Evolutionary conservation across 35 echinoderm and acorn worm species (phyloP).

Genomic region (Heliocidaris tuberculata): DNA sequence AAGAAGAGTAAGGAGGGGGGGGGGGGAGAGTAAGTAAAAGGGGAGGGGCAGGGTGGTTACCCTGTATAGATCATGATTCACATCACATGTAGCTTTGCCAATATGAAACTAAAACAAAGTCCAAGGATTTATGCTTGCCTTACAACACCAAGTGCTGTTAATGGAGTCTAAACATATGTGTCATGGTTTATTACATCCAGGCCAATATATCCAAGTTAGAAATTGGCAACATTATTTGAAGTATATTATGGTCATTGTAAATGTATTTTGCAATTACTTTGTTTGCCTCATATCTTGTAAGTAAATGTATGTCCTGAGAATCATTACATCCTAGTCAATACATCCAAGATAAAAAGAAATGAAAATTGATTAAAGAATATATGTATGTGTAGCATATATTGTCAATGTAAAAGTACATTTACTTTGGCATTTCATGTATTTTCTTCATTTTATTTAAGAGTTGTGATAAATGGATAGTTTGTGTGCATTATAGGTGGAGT

Average conservation of each 20-base stretch:
- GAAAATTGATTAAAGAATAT: not conserved
- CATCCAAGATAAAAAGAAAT: not conserved
- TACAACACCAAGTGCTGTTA: not conserved
- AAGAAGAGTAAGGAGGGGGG: not conserved
- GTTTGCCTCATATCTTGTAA: not conserved
- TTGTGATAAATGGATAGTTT: not conserved
- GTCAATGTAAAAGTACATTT: not conserved
- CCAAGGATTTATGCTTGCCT: not conserved
- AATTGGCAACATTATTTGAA: no score
- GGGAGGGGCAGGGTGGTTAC: not conserved
- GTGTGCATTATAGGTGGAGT: not conserved
- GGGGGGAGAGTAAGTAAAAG: not conserved
- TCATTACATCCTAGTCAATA: not conserved
- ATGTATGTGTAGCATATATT: not conserved
- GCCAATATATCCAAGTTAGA: no score
- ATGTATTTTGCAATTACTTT: not conserved
- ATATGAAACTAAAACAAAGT: constrained; percentile 13
- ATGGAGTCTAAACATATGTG: not conserved
- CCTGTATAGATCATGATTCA: not conserved
- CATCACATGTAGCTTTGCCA: not conserved
- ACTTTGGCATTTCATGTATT: not conserved
- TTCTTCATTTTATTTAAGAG: not conserved
- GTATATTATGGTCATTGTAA: not conserved
- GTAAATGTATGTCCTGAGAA: not conserved
- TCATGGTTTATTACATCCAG: not conserved